These are phyloP conservation scores for Ispidina lecontei DNA, from an alignment of 2,797 vertebrate species.

Conservation along the genomic window DNA sequence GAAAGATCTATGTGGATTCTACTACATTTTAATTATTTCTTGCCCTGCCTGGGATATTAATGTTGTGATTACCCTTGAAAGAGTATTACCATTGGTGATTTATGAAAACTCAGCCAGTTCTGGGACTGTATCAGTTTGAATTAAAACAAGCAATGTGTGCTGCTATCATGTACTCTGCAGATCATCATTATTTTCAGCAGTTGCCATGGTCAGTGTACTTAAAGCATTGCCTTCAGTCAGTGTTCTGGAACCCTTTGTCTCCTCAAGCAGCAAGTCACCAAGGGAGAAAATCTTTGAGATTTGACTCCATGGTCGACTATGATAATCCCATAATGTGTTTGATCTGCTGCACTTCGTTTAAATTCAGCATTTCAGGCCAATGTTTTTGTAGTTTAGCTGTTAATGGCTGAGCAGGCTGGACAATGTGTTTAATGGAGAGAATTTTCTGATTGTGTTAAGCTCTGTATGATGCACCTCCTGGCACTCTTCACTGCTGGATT, in stretches of 20 bases:
- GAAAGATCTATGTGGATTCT: conserved; percentile 38
- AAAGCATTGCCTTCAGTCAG: background rate
- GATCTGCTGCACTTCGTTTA: background rate
- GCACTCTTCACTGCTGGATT: background rate
- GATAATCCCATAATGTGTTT: background rate
- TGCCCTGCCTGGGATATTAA: conserved; percentile 67
- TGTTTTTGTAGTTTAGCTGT: background rate
- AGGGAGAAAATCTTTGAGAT: background rate
- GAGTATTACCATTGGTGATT: conserved; percentile 36
- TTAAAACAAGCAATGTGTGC: conserved; percentile 24
- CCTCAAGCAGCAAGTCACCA: background rate
- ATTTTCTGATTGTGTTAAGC: conserved; percentile 19
- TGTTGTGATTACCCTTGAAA: conserved; percentile 68
- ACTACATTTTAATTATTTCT: conserved; percentile 75
- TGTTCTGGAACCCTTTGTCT: conserved; percentile 12
- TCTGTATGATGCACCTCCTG: background rate
- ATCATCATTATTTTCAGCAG: background rate
- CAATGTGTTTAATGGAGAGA: background rate
- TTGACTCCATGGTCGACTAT: background rate
- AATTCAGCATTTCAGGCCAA: background rate
- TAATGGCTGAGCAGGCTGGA: background rate
- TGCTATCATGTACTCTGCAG: background rate
- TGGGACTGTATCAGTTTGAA: conserved; percentile 38
- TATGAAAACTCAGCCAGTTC: conserved; percentile 51
- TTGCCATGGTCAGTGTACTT: background rate